Conservation (phyloP, 2,797 vertebrate genomes). For the Smutsia temminckii region DNA sequence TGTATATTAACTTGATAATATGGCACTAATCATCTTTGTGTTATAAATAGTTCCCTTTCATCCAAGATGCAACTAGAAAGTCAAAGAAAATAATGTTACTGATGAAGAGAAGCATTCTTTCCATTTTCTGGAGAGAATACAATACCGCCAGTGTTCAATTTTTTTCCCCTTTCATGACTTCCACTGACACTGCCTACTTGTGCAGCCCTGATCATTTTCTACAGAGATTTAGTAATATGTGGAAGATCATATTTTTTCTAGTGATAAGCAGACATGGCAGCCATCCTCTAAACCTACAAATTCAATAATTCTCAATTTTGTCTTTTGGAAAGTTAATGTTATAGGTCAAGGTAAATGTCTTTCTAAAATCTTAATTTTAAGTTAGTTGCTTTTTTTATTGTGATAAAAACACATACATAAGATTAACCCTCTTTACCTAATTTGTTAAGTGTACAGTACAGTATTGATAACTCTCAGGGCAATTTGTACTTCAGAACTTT, state of each 20-base stretch:
- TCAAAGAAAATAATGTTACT: constrained; percentile 50
- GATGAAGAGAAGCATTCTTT: constrained; percentile 50
- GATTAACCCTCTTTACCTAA: background rate
- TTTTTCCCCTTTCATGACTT: constrained; percentile 15
- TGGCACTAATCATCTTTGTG: constrained; percentile 61
- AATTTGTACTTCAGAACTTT: background rate
- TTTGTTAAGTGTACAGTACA: background rate
- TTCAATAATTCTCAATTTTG: constrained; percentile 5
- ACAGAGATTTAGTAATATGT: background rate
- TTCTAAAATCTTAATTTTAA: constrained; percentile 23
- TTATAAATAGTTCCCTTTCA: constrained; percentile 67
- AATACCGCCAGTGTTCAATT: constrained; percentile 47
- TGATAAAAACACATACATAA: background rate
- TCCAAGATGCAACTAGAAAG: constrained; percentile 52
- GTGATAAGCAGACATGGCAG: constrained; percentile 3
- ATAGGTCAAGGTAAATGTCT: background rate
- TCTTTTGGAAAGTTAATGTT: background rate
- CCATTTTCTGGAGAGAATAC: constrained; percentile 52
- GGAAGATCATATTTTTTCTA: constrained; percentile 40
- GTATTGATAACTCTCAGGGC: background rate
- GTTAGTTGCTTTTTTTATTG: background rate
- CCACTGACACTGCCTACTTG: constrained; percentile 54
- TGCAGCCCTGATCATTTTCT: constrained; percentile 56
- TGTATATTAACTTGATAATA: constrained; percentile 66
- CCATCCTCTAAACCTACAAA: constrained; percentile 51